These are phyloP conservation scores for Datnioides undecimradiatus DNA, from an alignment of 2,113 vertebrate genomes.

Conservation along the genomic window DNA sequence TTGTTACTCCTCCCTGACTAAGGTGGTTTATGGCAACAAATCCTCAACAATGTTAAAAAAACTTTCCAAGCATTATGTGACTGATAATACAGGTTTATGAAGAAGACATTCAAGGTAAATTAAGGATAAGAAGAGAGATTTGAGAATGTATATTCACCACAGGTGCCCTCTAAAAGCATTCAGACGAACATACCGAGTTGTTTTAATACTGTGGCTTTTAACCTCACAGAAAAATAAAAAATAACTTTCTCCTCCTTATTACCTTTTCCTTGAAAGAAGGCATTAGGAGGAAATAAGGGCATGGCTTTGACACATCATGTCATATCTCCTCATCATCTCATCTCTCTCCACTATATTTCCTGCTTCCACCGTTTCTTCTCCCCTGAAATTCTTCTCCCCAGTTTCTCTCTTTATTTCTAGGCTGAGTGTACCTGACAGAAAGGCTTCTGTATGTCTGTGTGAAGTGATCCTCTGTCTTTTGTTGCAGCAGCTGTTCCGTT, in stretches of 20 bases:
- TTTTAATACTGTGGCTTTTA: background rate
- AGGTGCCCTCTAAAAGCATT: conserved; percentile 15
- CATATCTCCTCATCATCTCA: background rate
- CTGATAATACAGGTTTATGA: conserved; percentile 2
- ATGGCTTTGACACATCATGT: background rate
- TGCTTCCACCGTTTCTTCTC: conserved; percentile 1
- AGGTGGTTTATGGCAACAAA: conserved; percentile 50
- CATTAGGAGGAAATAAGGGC: background rate
- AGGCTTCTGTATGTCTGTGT: background rate
- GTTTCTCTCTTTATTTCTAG: background rate
- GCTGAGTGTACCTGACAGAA: background rate
- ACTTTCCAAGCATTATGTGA: conserved; percentile 36
- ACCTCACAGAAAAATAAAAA: background rate
- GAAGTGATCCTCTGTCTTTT: conserved; percentile 3
- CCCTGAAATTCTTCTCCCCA: background rate
- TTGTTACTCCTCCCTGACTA: conserved; percentile 36
- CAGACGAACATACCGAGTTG: background rate
- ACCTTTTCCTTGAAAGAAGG: background rate
- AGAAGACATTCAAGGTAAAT: background rate
- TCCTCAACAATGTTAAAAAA: conserved; percentile 26
- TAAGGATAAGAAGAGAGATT: background rate
- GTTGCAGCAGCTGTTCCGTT: conserved; percentile 14
- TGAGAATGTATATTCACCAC: conserved; percentile 3
- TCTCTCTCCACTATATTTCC: background rate
- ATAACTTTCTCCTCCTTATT: background rate